These are phyloP conservation scores for Cephus pulcher DNA, from an alignment of 2,888 invertebrate species.

Conservation along the genomic window DNA sequence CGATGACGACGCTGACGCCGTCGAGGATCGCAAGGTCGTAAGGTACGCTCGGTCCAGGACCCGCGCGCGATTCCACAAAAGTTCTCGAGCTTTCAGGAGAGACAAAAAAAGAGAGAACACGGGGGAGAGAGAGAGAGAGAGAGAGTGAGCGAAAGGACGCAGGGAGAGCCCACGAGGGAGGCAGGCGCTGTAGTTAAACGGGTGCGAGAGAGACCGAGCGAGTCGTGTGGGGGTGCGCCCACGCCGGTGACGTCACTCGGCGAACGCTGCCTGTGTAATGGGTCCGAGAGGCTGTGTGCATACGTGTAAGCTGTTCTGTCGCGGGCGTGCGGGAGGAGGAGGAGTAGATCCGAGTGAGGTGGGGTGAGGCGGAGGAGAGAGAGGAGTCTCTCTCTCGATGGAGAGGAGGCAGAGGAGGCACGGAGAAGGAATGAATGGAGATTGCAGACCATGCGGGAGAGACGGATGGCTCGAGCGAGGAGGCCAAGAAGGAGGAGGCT, in stretches of 20 bases:
- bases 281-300: constrained; percentile 37
- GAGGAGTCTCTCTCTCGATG: not conserved
- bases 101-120: constrained; percentile 7
- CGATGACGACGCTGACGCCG: constrained; percentile 27
- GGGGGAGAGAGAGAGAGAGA: constrained; percentile 11
- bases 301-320: constrained; percentile 21
- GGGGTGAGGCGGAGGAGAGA: constrained; percentile 6
- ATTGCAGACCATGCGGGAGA: constrained; percentile 52
- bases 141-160: not conserved
- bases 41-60: not conserved
- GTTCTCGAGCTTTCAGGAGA: constrained; percentile 4
- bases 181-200: not conserved
- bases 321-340: constrained; percentile 8
- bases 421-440: constrained; percentile 60
- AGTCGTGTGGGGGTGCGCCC: constrained; percentile 62
- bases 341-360: constrained; percentile 23
- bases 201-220: constrained; percentile 11
- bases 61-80: not conserved
- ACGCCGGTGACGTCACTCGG: constrained; percentile 62
- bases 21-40: not conserved
- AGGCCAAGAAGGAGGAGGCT: constrained; percentile 25
- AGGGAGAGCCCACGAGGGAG: constrained; percentile 5
- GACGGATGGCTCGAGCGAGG: constrained; percentile 41
- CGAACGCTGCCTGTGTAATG: constrained; percentile 56
- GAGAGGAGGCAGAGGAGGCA: constrained; percentile 5